Percentiles rank a stretch among this genome's conserved stretches.
Conservation (phyloP, 1,140 invertebrate species). For the Papilio glaucus region DNA sequence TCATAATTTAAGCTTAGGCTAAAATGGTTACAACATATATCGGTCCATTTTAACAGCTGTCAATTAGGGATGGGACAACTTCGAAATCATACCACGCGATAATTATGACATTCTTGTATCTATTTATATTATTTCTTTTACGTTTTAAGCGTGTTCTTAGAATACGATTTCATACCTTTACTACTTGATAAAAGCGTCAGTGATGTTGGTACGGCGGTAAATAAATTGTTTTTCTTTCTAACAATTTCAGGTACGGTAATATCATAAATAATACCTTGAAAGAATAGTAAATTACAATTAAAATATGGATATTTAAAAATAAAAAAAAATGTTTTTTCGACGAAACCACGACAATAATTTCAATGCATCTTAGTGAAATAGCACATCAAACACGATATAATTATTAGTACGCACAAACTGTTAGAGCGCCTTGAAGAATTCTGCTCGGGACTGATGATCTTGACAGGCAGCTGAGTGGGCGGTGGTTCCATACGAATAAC, state of each 20-base stretch:
- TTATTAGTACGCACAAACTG: slow-evolving; percentile 38
- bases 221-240: neutral
- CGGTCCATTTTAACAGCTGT: no score
- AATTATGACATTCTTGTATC: no score
- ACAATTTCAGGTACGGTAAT: neutral
- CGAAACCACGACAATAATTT: neutral
- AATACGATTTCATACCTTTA: no score
- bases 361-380: neutral
- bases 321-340: neutral
- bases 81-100: no score
- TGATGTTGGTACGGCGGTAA: no score
- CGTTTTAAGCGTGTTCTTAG: no score
- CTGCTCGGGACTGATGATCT: slow-evolving; percentile 64
- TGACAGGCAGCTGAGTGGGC: slow-evolving; percentile 73
- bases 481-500: slow-evolving; percentile 65
- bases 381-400: slow-evolving; percentile 24
- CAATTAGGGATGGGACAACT: no score
- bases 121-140: no score
- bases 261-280: neutral
- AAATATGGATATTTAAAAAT: neutral
- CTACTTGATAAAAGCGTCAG: no score
- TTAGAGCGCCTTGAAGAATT: slow-evolving; percentile 53
- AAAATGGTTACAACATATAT: no score
- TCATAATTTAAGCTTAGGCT: no score
- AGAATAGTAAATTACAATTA: neutral